Base-by-base conservation (phyloP, 2,888 invertebrate genomes). In the Ophonus ardosiacus region DNA sequence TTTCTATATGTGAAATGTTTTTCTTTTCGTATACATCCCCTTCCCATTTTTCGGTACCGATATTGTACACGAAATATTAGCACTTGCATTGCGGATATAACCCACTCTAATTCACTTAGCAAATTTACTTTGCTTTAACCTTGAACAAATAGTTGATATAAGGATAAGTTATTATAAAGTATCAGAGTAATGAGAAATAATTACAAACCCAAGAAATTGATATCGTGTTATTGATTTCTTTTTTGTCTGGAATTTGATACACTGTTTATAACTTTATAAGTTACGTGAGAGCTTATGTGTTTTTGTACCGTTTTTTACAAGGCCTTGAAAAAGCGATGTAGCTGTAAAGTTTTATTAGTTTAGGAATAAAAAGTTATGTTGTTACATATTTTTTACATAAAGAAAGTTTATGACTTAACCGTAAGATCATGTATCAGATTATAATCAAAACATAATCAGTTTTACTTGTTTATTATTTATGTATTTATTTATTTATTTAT, bases 311-410 rank as follows among this genome's bases (percentile, higher is more conserved):
- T 13, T 65, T 38, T 68, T 68, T 68, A n/a, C 10, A 8, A 31
- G 38, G 21, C 68, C 68, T 68, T 68, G 68, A 38, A 68, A 68
- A 68, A 68, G 59, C 2, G 57, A 57, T 57, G 57, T 57, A 65
- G 38, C 15, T 31, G 68, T 68, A 68, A 38, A 38, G 1, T 38
- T 68, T 68, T 68, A 68, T n/a, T 68, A 24, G 38, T 68, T 68
- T 68, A 6, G 15, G 1, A 15, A 68, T 31, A 68, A 63, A 68
- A 17, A 61, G 6, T 17, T 15, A 57, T 57, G 59, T 15, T 59
- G 15, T 59, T 59, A 17, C 17, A 7, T 17, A 7, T 59, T 59
- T 15, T 15, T 15, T 15, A 59, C 59, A 31, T 31, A 5, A 31
- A 31, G 31, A 59, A 59, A 59, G 17, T 51, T 51, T 51, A 51